phyloP scores from a whole-genome alignment of 1,140 invertebrate genomes.

The Muscidifurax raptorellus region DNA sequence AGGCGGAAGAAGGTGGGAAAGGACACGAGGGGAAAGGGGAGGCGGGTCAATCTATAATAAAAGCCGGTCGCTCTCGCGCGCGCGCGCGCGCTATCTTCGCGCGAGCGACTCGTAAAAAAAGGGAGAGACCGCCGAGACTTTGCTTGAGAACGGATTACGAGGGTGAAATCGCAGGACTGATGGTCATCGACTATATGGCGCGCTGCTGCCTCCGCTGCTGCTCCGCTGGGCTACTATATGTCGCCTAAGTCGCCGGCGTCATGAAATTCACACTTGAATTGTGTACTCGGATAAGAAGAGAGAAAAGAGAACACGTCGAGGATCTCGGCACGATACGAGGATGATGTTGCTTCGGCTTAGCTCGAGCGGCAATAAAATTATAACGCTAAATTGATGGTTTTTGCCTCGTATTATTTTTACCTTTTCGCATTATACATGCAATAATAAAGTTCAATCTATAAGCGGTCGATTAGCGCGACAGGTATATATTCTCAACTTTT shows the following conservation, averaged over 20 bases:
- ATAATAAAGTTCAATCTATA: constrained; percentile 32
- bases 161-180: constrained; percentile 70
- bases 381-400: background rate
- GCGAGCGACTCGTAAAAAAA: constrained; percentile 70
- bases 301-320: background rate
- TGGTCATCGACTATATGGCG: constrained; percentile 55
- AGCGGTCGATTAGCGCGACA: constrained; percentile 31
- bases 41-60: constrained; percentile 50
- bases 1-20: constrained; percentile 22
- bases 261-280: constrained; percentile 53
- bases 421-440: no score
- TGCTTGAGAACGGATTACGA: constrained; percentile 74
- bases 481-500: constrained; percentile 40
- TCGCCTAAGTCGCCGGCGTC: constrained; percentile 12
- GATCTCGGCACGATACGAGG: background rate
- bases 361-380: background rate
- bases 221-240: background rate
- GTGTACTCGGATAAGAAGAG: constrained; percentile 17
- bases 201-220: background rate
- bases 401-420: background rate
- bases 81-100: constrained; percentile 36
- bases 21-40: background rate
- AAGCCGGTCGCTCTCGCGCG: constrained; percentile 11
- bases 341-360: background rate
- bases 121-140: constrained; percentile 63